Evolutionary conservation across 2,888 invertebrate genomes (phyloP).

Genomic region (Neoitamus cyanurus): DNA sequence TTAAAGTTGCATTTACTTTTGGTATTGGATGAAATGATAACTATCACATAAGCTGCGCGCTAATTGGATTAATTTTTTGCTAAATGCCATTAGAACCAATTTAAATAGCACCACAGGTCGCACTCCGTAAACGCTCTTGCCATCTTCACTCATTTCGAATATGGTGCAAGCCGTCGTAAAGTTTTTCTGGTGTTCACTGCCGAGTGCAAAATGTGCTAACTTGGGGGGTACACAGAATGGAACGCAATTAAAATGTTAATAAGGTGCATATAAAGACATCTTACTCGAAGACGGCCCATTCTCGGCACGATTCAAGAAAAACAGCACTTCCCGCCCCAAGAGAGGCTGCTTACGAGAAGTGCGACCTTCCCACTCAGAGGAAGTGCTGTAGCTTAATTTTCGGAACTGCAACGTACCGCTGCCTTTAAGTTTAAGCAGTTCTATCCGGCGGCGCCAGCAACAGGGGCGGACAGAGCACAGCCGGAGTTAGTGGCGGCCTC

Average conservation of each 20-base stretch:
- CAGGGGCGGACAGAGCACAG: neutral
- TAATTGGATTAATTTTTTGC: neutral
- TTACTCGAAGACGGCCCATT: neutral
- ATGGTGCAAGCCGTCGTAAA: neutral
- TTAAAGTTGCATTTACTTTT: too few species aligned
- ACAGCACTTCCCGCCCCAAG: neutral
- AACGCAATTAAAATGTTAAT: neutral
- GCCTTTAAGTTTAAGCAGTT: neutral
- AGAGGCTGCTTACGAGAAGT: neutral
- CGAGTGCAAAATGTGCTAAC: neutral
- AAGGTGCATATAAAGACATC: neutral
- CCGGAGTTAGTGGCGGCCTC: neutral
- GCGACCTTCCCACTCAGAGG: neutral
- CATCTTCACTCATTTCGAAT: neutral
- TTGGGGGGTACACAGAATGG: neutral
- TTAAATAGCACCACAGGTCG: neutral
- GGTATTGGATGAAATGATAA: too few species aligned
- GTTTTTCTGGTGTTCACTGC: neutral
- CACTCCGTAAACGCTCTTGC: neutral
- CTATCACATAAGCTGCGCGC: too few species aligned
- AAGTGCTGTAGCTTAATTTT: neutral
- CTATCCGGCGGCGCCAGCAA: neutral
- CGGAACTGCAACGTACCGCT: neutral
- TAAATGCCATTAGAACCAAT: neutral
- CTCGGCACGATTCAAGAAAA: neutral